phyloP scores from a whole-genome alignment of 2,113 vertebrate genomes.

The Papio anubis region DNA sequence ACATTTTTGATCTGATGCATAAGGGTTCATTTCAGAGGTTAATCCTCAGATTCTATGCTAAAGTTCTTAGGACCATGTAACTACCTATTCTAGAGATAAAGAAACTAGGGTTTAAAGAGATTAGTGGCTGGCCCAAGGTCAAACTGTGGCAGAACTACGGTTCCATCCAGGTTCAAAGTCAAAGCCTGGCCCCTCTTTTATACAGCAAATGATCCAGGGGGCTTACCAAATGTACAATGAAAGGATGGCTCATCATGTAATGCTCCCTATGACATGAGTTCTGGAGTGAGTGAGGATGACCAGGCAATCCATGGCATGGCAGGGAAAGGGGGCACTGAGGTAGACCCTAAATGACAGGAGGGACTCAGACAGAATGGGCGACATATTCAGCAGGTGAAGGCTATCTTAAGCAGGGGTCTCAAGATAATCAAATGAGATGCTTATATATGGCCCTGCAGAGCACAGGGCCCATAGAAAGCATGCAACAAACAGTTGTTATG shows the following conservation, averaged over 20 bases:
- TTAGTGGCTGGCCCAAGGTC: not conserved
- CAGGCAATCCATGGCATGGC: not conserved
- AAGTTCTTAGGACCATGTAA: not conserved
- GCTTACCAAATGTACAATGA: not conserved
- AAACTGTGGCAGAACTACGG: not conserved
- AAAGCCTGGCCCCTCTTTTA: not conserved
- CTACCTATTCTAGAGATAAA: not conserved
- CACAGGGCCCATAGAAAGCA: rapidly evolving
- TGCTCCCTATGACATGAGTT: not conserved
- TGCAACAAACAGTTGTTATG: not conserved
- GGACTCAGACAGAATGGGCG: not conserved
- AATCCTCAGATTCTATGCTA: not conserved
- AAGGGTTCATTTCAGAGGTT: not conserved
- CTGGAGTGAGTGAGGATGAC: not conserved
- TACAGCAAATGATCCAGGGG: not conserved
- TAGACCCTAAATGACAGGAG: not conserved
- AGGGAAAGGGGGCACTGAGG: not conserved
- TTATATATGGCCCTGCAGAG: not conserved
- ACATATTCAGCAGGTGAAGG: not conserved
- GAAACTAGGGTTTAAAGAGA: not conserved
- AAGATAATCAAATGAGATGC: not conserved
- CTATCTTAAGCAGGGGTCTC: not conserved
- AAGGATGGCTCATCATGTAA: not conserved
- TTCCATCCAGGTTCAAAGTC: not conserved
- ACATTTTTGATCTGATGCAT: not conserved